Evolutionary conservation across 2,888 invertebrate species (phyloP).

Genomic region (Coleophora deauratella): DNA sequence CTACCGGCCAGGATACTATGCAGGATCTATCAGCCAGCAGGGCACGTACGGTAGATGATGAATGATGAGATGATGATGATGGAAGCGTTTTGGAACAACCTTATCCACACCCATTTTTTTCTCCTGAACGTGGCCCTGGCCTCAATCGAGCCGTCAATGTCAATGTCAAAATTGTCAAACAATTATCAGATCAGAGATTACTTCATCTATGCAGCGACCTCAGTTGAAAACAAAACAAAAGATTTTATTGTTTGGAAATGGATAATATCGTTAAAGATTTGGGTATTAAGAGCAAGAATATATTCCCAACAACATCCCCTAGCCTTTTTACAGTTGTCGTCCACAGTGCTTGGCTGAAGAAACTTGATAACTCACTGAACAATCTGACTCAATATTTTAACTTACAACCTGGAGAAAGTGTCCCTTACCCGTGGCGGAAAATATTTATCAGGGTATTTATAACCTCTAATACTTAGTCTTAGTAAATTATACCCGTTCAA

Average conservation of each 20-base stretch:
- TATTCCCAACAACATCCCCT: conserved; percentile 69
- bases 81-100: too few relatives aligned
- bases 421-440: conserved; percentile 72
- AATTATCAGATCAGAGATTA: too few relatives aligned
- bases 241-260: conserved; percentile 59
- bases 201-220: too few relatives aligned
- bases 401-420: conserved; percentile 68
- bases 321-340: conserved; percentile 77
- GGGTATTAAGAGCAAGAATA: conserved; percentile 80
- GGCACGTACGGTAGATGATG: too few relatives aligned
- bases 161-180: conserved; percentile 20
- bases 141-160: conserved; percentile 14
- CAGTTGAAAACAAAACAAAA: conserved; percentile 51
- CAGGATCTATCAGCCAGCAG: too few relatives aligned
- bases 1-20: too few relatives aligned
- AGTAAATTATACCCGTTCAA: conserved; percentile 1
- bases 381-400: conserved; percentile 46
- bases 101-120: too few relatives aligned
- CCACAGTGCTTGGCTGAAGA: conserved; percentile 79
- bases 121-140: too few relatives aligned
- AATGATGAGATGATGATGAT: too few relatives aligned
- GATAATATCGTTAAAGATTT: conserved; percentile 81
- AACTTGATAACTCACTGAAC: conserved; percentile 53
- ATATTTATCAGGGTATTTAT: conserved; percentile 67
- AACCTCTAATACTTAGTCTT: neutral